Conservation (phyloP, 2,888 invertebrate genomes). For the Drosophila leonis region DNA sequence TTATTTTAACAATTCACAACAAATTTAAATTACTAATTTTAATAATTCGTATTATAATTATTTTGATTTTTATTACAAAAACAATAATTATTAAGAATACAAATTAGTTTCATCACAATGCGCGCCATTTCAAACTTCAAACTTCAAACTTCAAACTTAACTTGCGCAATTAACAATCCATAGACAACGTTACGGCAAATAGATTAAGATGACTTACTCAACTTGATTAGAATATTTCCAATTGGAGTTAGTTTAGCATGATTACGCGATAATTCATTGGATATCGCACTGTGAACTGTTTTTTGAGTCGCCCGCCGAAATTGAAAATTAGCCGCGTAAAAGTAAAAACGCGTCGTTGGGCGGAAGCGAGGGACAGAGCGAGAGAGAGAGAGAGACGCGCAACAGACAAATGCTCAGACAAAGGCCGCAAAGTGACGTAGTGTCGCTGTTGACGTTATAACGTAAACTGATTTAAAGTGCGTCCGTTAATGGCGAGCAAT, state of each 20-base stretch:
- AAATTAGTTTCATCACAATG: background rate
- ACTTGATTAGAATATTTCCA: conserved; percentile 6
- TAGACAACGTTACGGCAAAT: background rate
- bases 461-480: conserved; percentile 79
- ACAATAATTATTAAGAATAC: background rate
- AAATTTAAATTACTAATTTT: too few species aligned
- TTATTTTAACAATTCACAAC: too few species aligned
- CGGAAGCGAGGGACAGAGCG: background rate
- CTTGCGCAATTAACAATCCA: background rate
- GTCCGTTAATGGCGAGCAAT: conserved; percentile 51
- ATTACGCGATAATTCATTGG: background rate
- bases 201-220: conserved; percentile 17
- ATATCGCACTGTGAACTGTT: conserved; percentile 7
- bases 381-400: conserved; percentile 11
- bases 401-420: conserved; percentile 15
- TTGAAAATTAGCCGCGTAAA: conserved; percentile 48
- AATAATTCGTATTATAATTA: too few species aligned
- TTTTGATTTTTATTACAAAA: too few species aligned
- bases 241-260: background rate
- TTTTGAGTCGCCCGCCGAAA: conserved; percentile 31
- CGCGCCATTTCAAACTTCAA: background rate
- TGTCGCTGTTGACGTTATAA: conserved; percentile 72
- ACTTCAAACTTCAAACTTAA: too few species aligned
- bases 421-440: conserved; percentile 58
- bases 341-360: conserved; percentile 41